These are phyloP conservation scores for Eupithecia insigniata DNA, from an alignment of 2,888 invertebrate genomes.

Conservation along the genomic window DNA sequence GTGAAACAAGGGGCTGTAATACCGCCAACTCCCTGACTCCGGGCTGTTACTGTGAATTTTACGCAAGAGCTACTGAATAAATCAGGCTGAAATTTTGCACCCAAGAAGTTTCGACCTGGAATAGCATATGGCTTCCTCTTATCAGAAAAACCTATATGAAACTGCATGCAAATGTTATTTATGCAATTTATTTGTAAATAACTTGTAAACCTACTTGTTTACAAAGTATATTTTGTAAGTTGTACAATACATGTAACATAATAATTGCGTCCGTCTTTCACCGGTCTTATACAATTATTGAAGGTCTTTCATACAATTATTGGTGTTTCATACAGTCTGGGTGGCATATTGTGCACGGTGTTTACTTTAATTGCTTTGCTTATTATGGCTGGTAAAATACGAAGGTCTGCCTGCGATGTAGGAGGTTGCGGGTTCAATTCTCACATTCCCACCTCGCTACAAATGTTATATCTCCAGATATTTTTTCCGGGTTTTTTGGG, in stretches of 20 bases:
- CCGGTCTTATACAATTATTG: conserved; percentile 19
- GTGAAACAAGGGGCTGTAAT: no score
- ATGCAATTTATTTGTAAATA: conserved; percentile 1
- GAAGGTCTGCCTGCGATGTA: background rate
- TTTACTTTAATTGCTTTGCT: conserved; percentile 4
- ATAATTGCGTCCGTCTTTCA: conserved; percentile 19
- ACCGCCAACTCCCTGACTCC: no score
- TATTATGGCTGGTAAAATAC: background rate
- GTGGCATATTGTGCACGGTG: conserved; percentile 21
- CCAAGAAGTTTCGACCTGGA: background rate
- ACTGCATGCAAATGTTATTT: background rate
- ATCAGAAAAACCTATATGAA: background rate
- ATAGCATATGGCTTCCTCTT: background rate
- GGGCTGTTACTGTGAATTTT: no score
- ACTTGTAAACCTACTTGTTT: background rate
- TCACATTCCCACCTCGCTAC: background rate
- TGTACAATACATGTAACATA: conserved; percentile 3
- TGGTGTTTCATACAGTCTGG: conserved; percentile 21
- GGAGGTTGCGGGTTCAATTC: background rate
- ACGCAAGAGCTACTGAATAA: background rate
- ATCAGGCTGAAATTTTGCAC: background rate
- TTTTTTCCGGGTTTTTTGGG: background rate
- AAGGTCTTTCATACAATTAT: conserved; percentile 24
- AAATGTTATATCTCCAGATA: background rate
- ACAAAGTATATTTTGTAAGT: background rate